A percentile compares a stretch with the other conserved stretches of the same genome.
These are phyloP conservation scores for Argya squamiceps DNA, from an alignment of 2,797 vertebrate genomes.

Conservation along the genomic window DNA sequence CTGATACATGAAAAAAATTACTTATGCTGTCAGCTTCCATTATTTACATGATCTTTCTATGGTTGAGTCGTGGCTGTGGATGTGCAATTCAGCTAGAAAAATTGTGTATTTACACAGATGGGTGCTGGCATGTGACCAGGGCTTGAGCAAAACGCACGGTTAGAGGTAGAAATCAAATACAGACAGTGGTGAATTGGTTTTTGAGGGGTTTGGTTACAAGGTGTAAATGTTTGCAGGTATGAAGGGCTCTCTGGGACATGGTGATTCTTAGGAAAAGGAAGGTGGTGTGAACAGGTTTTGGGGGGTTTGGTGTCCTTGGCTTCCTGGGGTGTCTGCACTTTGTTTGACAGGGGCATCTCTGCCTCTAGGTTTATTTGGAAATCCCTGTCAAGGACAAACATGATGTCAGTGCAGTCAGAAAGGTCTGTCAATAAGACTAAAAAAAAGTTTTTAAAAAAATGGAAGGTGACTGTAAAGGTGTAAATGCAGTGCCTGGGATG, in stretches of 20 bases:
- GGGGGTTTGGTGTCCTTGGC: not conserved
- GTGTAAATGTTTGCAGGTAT: not conserved
- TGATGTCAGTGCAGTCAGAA: not conserved
- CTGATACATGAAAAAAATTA: constrained; percentile 75
- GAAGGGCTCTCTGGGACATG: not conserved
- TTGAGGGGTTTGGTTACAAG: not conserved
- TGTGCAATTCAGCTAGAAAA: constrained; percentile 71
- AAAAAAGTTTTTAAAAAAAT: not conserved
- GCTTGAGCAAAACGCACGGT: not conserved
- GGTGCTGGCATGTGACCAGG: constrained; percentile 67
- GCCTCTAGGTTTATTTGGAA: not conserved
- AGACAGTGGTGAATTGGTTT: not conserved
- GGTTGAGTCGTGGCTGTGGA: constrained; percentile 59
- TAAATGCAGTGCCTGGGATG: not conserved
- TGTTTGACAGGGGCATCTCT: not conserved
- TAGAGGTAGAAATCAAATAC: constrained; percentile 17
- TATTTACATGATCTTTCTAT: constrained; percentile 75
- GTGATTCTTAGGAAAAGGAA: not conserved
- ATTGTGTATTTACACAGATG: constrained; percentile 70
- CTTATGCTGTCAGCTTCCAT: constrained; percentile 76
- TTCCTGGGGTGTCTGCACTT: not conserved
- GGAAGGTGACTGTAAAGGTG: not conserved
- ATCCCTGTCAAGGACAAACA: not conserved
- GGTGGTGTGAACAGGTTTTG: not conserved
- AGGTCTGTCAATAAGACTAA: not conserved